A percentile compares a stretch with the other conserved stretches of the same genome.
phyloP scores from a whole-genome alignment of 30 jellyfish, hydroid and myxozoan species.

The Calvadosia cruxmelitensis region DNA sequence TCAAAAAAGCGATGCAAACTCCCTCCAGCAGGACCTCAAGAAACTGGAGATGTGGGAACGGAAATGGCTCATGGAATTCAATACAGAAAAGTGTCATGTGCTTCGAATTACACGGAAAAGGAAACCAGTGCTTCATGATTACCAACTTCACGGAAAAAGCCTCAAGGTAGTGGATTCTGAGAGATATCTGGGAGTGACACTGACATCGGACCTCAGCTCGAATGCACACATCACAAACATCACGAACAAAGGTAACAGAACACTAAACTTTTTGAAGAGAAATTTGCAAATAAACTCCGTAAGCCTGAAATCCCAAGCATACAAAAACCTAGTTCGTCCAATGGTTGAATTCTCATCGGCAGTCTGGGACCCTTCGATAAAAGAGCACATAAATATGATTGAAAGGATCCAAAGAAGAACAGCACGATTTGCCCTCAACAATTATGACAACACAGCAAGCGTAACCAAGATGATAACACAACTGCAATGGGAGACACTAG shows the following conservation, averaged over 20 bases:
- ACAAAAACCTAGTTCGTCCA: constrained; percentile 19
- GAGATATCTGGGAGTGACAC: constrained; percentile 29
- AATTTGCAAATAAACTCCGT: constrained; percentile 21
- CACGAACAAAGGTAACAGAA: constrained; percentile 19
- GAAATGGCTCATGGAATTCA: constrained; percentile 24
- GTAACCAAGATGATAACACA: too few relatives aligned
- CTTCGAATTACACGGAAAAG: constrained; percentile 12
- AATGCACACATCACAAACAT: constrained; percentile 16
- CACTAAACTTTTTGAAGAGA: constrained; percentile 21
- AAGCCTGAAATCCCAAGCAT: constrained; percentile 35
- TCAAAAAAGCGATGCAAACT: constrained; percentile 7
- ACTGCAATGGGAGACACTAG: too few relatives aligned
- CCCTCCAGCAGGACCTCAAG: constrained; percentile 5
- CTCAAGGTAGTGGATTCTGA: constrained; percentile 32
- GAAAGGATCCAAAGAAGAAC: too few relatives aligned
- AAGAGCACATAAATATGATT: constrained; percentile 14
- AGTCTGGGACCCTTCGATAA: constrained; percentile 36
- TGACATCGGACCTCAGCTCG: constrained; percentile 21
- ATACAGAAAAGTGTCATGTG: constrained; percentile 22
- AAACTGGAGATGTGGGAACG: constrained; percentile 18
- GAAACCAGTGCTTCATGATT: constrained; percentile 17
- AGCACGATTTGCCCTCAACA: too few relatives aligned
- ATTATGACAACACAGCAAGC: too few relatives aligned
- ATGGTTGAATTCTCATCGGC: constrained; percentile 38
- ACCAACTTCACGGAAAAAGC: constrained; percentile 23